Percentiles rank a stretch among this genome's conserved stretches.
Evolutionary conservation across 2,797 vertebrate genomes (phyloP).

Genomic region (Siniperca undulata): DNA sequence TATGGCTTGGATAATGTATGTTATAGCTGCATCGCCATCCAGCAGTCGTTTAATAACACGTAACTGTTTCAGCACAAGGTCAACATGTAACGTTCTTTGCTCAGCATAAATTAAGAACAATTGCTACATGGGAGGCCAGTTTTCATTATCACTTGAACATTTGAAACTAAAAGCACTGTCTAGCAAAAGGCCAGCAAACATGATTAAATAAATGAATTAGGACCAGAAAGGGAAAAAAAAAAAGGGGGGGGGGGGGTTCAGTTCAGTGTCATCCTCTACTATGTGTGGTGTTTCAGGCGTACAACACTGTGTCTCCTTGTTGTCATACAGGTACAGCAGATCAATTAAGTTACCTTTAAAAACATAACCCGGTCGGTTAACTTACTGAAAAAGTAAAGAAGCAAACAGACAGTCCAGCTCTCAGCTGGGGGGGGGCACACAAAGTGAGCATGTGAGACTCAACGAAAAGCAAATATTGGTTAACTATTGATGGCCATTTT

Average conservation of each 20-base stretch:
- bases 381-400: background rate
- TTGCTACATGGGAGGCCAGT: background rate
- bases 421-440: background rate
- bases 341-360: background rate
- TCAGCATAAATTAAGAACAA: background rate
- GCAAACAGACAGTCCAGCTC: background rate
- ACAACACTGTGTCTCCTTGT: background rate
- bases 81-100: background rate
- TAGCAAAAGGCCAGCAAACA: background rate
- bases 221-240: background rate
- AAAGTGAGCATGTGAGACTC: conserved; percentile 22
- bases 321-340: background rate
- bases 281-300: background rate
- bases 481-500: conserved; percentile 13
- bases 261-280: background rate
- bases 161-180: background rate
- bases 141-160: background rate
- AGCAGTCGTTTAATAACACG: background rate
- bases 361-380: background rate
- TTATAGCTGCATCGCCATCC: background rate
- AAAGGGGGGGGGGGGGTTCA: background rate
- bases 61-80: background rate
- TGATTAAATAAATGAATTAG: background rate
- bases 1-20: background rate
- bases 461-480: conserved; percentile 40